Evolutionary conservation across 2,888 invertebrate species (phyloP).

Genomic region (Clostera curtula): DNA sequence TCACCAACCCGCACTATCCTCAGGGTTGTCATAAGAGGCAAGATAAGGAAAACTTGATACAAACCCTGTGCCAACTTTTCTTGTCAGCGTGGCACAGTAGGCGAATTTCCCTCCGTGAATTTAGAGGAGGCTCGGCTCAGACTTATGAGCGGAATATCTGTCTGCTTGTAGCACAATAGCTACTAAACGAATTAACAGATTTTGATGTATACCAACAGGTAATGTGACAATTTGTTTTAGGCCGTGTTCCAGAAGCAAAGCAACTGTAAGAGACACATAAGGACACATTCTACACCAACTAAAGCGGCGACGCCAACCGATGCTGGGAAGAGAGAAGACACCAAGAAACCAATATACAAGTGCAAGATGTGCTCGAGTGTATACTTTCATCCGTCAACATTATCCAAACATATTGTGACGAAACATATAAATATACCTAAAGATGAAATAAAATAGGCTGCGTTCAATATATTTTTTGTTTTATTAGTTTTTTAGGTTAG

Average conservation of each 20-base stretch:
- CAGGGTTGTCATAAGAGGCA: no score
- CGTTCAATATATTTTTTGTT: conserved; percentile 4
- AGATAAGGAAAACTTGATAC: no score
- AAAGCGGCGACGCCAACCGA: conserved; percentile 8
- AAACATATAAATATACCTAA: conserved; percentile 45
- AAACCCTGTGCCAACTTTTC: no score
- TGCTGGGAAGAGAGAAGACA: conserved; percentile 10
- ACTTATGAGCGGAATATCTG: no score
- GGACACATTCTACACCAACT: conserved; percentile 32
- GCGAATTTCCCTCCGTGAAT: no score
- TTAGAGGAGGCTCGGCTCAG: no score
- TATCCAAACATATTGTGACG: conserved; percentile 56
- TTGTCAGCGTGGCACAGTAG: no score
- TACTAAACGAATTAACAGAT: no score
- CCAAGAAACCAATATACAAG: conserved; percentile 26
- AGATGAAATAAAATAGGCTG: conserved; percentile 16
- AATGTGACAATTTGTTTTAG: conserved; percentile 34
- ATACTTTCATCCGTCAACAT: conserved; percentile 45
- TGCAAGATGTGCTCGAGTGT: conserved; percentile 57
- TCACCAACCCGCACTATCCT: no score
- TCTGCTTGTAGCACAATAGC: no score
- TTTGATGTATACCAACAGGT: neutral
- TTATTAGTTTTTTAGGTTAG: neutral
- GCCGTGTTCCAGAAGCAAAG: conserved; percentile 38
- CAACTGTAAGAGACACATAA: conserved; percentile 45